phyloP scores from a whole-genome alignment of 2,113 vertebrate species.

The Danio rerio region GRCz12tu NC_133194.1:8752001-8752500 shows the following conservation, averaged over 20 bases:
- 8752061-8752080: not conserved
- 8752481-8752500: not conserved
- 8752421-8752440: constrained; percentile 28
- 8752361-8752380: not conserved
- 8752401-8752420: not conserved
- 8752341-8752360: constrained; percentile 7
- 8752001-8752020: constrained; percentile 57
- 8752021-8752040: constrained; percentile 40
- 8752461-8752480: not conserved
- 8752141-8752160: not conserved
- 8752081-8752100: constrained; percentile 44
- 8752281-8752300: constrained; percentile 9
- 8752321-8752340: constrained; percentile 25
- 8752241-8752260: no score
- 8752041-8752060: not conserved
- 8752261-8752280: constrained; percentile 9
- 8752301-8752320: not conserved
- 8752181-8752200: not conserved
- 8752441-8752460: constrained; percentile 58
- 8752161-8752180: not conserved
- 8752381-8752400: constrained; percentile 15
- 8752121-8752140: constrained; percentile 8
- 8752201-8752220: not conserved
- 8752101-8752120: constrained; percentile 43
- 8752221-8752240: no score